Conservation (phyloP, 2,113 vertebrate species). For the Scytalopus superciliaris region DNA sequence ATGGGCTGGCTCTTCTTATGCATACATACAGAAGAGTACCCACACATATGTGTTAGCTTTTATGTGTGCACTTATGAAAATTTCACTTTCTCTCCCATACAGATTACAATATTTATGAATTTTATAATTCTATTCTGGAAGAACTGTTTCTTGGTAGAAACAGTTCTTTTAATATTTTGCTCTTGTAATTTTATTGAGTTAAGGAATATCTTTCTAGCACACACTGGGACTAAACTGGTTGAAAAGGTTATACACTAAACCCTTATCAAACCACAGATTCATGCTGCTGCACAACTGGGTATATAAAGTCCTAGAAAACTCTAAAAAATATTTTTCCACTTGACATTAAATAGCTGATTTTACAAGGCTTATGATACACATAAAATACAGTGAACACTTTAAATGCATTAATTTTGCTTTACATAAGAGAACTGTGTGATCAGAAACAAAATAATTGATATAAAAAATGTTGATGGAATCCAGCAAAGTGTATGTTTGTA, state of each 20-base stretch:
- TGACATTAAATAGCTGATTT: background rate
- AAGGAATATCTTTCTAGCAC: background rate
- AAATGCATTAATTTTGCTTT: background rate
- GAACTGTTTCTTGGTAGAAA: background rate
- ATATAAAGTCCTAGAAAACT: background rate
- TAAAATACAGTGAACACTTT: background rate
- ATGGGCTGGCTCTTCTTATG: background rate
- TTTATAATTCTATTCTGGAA: background rate
- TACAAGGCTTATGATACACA: background rate
- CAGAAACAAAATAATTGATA: background rate
- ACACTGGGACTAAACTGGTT: background rate
- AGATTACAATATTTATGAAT: background rate
- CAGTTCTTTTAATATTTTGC: background rate
- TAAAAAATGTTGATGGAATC: background rate
- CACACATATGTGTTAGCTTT: background rate
- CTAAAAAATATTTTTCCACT: background rate
- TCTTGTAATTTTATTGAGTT: background rate
- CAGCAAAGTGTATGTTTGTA: background rate
- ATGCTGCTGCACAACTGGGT: background rate
- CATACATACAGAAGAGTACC: background rate
- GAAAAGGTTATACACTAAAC: background rate
- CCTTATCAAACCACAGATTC: background rate
- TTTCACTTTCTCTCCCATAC: accelerated
- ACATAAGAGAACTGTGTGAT: background rate
- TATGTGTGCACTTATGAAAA: background rate